Conservation (phyloP, 2,797 vertebrate genomes). For the Etheostoma perlongum region DNA sequence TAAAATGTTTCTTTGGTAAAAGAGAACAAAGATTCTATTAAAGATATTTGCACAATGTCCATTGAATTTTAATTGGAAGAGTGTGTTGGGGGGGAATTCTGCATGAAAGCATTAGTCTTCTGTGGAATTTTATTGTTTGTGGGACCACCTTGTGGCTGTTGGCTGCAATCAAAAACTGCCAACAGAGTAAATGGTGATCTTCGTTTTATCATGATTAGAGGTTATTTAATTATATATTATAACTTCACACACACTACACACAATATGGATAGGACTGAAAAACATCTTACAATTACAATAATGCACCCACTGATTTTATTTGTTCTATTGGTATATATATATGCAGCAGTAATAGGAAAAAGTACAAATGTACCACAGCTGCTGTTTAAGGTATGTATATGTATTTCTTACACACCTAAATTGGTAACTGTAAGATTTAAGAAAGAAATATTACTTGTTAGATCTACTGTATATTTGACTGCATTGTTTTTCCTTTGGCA, state of each 20-base stretch:
- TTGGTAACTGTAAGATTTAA: background rate
- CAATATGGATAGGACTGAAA: background rate
- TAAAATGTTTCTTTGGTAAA: background rate
- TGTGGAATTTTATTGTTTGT: conserved; percentile 40
- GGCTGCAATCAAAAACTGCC: conserved; percentile 23
- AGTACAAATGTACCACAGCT: background rate
- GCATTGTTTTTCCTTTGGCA: background rate
- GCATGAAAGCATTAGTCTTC: background rate
- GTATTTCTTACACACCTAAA: background rate
- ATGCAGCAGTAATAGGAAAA: background rate
- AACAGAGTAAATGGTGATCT: background rate
- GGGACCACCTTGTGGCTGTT: conserved; percentile 55
- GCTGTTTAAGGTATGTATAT: background rate
- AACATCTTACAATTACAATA: background rate
- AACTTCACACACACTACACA: background rate
- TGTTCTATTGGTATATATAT: background rate
- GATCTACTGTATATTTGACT: background rate
- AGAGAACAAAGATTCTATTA: background rate
- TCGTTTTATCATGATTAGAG: conserved; percentile 6
- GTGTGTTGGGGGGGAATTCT: background rate
- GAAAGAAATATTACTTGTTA: background rate
- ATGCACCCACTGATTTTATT: background rate
- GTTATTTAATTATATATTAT: background rate
- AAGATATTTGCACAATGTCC: conserved; percentile 12
- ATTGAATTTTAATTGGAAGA: background rate